Evolutionary conservation across 2,888 invertebrate genomes (phyloP), one percentile per base, ranked within the genome.

Genomic region (Linnaemya vulpina): DNA sequence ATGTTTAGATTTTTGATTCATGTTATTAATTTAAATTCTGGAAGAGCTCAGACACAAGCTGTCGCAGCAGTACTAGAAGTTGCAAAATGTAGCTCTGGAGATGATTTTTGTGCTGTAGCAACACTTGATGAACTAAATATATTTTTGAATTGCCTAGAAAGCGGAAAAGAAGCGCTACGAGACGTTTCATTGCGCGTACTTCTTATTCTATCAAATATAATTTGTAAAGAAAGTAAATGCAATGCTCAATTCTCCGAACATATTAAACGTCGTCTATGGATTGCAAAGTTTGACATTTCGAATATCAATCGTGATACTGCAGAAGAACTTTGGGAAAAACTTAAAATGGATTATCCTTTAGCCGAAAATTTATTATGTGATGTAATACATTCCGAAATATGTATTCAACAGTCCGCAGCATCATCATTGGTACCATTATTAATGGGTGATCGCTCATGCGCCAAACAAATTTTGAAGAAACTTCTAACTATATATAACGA

Each of bases 401-500:
- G 96, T 73, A 94, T 98, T 70, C 96, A 98, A 91, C 94, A 95
- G 87, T 96, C 98, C 1, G 96, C 97, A 0, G 96, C 98, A 0
- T 93, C 94, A 83, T 96, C 98, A 9, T 93, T 98, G 70, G 96
- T 97, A 0, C 93, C 94, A 63, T 93, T 96, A 1, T 92, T 96
- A 40, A 92, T 92, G 53, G 92, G 93, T 10, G 94, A 95, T 87
- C 91, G 92, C 0, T 91, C 93, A 3, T 90, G 94, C 73, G 93
- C 95, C 58, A 93, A 94, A 75, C 89, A 89, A 1, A 94, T 95
- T 83, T 92, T 98, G 76, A 93, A 94, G 62, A 93, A 93, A 73
- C 91, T 98, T 55, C 94, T 98, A 86, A 93, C 94, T 20, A 93
- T 96, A 9, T 98, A 98, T 90, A 93, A 95, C 62, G 95, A 96